Percentiles rank a stretch among this genome's conserved stretches.
Conservation (phyloP, 2,797 vertebrate genomes). For the Brachyalestes nurse region DNA sequence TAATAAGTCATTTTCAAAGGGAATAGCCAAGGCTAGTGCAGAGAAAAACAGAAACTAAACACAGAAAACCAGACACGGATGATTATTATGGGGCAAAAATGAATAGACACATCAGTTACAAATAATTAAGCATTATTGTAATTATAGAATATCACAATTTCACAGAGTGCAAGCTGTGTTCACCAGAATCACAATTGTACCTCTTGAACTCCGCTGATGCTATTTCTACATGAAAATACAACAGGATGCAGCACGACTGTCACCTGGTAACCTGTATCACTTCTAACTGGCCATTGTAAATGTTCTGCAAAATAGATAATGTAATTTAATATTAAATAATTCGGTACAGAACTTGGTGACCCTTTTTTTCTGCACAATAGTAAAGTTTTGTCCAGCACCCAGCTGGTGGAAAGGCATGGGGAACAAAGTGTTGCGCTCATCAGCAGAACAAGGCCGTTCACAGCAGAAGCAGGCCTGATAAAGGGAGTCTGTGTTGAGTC, state of each 20-base stretch:
- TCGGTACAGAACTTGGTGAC: background rate
- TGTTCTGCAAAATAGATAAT: background rate
- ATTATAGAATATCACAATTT: no score
- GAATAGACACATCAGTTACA: no score
- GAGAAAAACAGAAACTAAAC: no score
- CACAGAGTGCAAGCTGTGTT: no score
- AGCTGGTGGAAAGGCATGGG: background rate
- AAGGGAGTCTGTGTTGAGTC: constrained; percentile 47
- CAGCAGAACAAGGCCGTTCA: constrained; percentile 43
- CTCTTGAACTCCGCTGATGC: no score
- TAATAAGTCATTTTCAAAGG: no score
- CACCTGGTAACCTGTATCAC: background rate
- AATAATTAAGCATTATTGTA: no score
- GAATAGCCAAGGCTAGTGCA: no score
- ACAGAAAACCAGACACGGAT: no score
- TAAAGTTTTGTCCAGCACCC: background rate
- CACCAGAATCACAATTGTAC: no score
- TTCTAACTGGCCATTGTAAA: background rate
- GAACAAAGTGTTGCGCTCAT: constrained; percentile 1
- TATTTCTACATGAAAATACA: background rate
- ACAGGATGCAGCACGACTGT: background rate
- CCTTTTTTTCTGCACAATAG: background rate
- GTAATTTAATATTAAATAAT: background rate
- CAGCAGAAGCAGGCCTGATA: constrained; percentile 20
- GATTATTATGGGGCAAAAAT: no score